Evolutionary conservation across 1,140 invertebrate genomes (phyloP), one percentile per base, ranked within the genome.

Genomic region (Tyrophagus putrescentiae): DNA sequence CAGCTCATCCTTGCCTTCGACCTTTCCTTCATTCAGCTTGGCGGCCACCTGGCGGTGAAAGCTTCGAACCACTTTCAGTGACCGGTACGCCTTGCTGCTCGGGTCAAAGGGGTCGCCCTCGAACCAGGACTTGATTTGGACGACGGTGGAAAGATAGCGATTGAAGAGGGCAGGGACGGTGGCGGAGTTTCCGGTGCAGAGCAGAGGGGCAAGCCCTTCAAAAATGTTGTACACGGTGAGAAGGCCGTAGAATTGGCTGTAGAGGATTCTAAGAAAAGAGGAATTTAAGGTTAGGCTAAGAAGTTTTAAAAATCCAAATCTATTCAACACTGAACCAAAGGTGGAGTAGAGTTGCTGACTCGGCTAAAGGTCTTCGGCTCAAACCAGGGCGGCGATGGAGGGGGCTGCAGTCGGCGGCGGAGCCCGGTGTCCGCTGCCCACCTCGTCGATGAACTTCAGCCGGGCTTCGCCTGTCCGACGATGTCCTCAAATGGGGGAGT

Each of bases 121-220:
- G 65, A 85, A 85, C 87, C 87, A 93, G 2, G 77, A 67, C 1
- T 78, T 69, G n/a, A 82, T 79, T 65, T 89, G 84, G 3, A 80
- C 70, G 39, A 84, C 71, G 0, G 84, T 87, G 1, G 78, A 78
- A 2, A 84, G 67, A 68, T 91, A 91, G 64, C 88, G 76, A 60
- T 76, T 79, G 69, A 85, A 87, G 0, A 87, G 81, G 66, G 73
- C 67, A 67, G 66, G 69, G 64, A 70, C 70, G 65, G 67, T 77
- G 71, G 69, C 69, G 59, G 67, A 70, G 69, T 75, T 65, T 68
- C 73, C 57, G 65, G 75, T 77, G 71, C 74, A 57, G 69, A 77
- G 62, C 63, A 74, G 45, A 64, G 72, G 63, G 13, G 11, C 62
- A 2, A 67, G 56, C 57, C 11, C 23, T 48, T 29, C 25, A 28